Percentiles rank a stretch among this genome's conserved stretches.
Evolutionary conservation across 2,113 vertebrate species (phyloP).

Genomic region (Phyllostomus hastatus): DNA sequence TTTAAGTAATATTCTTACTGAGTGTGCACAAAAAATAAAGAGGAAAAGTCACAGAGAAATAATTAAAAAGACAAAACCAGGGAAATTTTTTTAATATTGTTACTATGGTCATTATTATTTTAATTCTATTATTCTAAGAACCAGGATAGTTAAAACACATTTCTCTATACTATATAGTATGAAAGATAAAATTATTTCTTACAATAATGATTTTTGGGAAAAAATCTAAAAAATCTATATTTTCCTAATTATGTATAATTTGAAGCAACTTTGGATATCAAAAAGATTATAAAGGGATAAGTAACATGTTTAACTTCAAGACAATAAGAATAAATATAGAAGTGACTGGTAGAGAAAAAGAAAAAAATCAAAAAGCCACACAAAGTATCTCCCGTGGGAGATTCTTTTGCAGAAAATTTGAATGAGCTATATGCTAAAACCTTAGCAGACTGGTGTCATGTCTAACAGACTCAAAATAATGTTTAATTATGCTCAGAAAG

Average conservation of each 20-base stretch:
- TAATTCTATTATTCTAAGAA: not conserved
- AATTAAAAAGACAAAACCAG: not conserved
- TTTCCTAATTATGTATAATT: not conserved
- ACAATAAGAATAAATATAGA: not conserved
- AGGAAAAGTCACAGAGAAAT: not conserved
- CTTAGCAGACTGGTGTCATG: not conserved
- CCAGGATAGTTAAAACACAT: not conserved
- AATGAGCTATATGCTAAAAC: slow-evolving; percentile 7
- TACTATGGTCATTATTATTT: not conserved
- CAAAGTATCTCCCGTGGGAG: not conserved
- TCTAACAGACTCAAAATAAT: slow-evolving; percentile 18
- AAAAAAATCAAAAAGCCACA: too few species aligned
- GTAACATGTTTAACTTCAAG: not conserved
- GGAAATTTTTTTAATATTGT: not conserved
- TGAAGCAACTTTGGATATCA: not conserved
- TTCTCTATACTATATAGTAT: not conserved
- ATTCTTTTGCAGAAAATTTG: not conserved
- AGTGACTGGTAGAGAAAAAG: not conserved
- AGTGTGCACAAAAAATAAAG: not conserved
- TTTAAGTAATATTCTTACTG: not conserved
- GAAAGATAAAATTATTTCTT: not conserved
- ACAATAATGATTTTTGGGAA: not conserved
- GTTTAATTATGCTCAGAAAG: not conserved
- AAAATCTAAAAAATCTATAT: not conserved
- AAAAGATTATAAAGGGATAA: not conserved